Conservation (phyloP, 2,113 vertebrate species). For the Paradoxurus hermaphroditus region DNA sequence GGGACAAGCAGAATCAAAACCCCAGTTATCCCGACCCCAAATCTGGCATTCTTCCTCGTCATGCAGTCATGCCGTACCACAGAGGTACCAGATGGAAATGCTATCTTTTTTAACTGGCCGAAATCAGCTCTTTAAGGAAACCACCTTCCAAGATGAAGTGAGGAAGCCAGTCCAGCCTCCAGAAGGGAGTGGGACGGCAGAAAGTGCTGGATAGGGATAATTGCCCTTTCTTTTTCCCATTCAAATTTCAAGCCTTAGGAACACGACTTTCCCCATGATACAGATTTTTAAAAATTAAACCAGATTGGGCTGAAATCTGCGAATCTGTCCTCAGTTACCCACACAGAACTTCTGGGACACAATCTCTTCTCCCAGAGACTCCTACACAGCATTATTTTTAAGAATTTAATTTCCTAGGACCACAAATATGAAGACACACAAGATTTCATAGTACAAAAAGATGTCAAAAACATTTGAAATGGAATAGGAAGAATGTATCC, state of each 20-base stretch:
- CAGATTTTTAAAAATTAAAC: constrained; percentile 38
- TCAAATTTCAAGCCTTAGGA: constrained; percentile 27
- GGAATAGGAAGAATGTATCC: not conserved
- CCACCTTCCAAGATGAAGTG: not conserved
- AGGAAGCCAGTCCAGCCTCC: not conserved
- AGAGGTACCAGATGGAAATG: not conserved
- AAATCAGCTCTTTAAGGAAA: constrained; percentile 35
- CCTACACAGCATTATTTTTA: constrained; percentile 75
- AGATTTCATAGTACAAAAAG: constrained; percentile 43
- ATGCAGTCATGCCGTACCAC: not conserved
- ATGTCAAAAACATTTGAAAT: constrained; percentile 43
- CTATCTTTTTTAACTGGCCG: not conserved
- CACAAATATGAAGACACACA: constrained; percentile 52
- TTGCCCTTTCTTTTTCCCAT: not conserved
- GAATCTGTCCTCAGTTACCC: constrained; percentile 75
- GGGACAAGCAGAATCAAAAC: not conserved
- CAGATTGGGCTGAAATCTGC: constrained; percentile 69
- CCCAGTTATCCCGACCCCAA: not conserved
- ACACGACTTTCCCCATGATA: constrained; percentile 17
- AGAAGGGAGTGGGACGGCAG: not conserved
- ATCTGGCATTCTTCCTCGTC: not conserved
- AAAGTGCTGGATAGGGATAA: constrained; percentile 9
- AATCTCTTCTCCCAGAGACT: constrained; percentile 59
- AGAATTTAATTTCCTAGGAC: constrained; percentile 63
- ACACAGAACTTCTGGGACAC: constrained; percentile 71